Evolutionary conservation across 1,140 invertebrate species (phyloP).

Genomic region (Pentalonia nigronervosa): DNA sequence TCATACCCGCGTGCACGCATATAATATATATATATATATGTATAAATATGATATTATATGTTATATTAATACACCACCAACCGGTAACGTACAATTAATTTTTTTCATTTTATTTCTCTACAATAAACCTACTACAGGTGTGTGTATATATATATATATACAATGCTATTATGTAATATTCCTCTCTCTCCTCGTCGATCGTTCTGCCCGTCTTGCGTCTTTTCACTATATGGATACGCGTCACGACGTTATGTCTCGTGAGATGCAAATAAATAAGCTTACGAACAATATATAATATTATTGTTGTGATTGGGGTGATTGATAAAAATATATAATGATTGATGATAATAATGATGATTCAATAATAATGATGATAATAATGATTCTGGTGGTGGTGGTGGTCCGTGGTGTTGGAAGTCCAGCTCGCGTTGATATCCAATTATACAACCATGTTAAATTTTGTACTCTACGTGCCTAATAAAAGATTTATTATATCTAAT

Average conservation of each 20-base stretch:
- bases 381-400: no score
- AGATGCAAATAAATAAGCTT: not conserved
- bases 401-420: no score
- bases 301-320: no score
- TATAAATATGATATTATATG: not conserved
- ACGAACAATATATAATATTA: not conserved
- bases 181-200: not conserved
- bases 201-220: not conserved
- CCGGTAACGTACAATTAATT: slow-evolving; percentile 45
- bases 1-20: not conserved
- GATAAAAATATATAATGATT: no score
- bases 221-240: not conserved
- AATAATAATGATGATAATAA: no score
- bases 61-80: not conserved
- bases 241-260: not conserved
- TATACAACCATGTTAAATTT: no score
- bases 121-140: not conserved
- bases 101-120: not conserved
- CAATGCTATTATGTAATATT: not conserved
- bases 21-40: no score
- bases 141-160: no score
- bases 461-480: no score
- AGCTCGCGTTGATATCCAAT: no score
- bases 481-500: no score
- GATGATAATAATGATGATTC: no score